Evolutionary conservation across 2,888 invertebrate genomes (phyloP).

Genomic region (Hirtodrosophila duncani): DNA sequence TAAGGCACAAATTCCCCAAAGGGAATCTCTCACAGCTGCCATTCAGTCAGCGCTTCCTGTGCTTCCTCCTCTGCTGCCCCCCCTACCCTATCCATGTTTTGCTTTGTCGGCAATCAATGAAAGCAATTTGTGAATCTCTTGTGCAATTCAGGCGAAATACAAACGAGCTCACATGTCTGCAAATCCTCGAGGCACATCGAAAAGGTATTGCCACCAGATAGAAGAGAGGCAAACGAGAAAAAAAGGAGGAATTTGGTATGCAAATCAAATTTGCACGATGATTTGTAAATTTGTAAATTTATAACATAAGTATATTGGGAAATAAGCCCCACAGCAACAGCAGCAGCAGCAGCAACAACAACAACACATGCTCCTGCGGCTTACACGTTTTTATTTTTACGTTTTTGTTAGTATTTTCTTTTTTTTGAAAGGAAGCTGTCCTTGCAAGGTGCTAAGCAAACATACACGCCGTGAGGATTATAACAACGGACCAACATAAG

Average conservation of each 20-base stretch:
- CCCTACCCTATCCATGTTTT: slow-evolving; percentile 3
- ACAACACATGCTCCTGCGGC: slow-evolving; percentile 7
- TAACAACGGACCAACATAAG: slow-evolving; percentile 25
- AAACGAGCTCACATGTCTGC: slow-evolving; percentile 45
- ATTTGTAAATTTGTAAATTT: slow-evolving; percentile 70
- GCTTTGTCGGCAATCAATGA: slow-evolving; percentile 64
- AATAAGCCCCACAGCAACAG: slow-evolving; percentile 1
- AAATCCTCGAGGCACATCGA: no score
- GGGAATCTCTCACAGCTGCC: slow-evolving; percentile 4
- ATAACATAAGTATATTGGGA: slow-evolving; percentile 27
- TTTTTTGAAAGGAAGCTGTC: neutral
- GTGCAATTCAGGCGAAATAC: slow-evolving; percentile 52
- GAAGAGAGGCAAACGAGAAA: no score
- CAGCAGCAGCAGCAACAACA: slow-evolving; percentile 20
- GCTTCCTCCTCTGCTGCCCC: slow-evolving; percentile 3
- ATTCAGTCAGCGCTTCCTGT: neutral
- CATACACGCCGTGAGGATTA: slow-evolving; percentile 61
- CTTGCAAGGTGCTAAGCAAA: slow-evolving; percentile 60
- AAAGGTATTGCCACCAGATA: slow-evolving; percentile 38
- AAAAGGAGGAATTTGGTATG: slow-evolving; percentile 44
- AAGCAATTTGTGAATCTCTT: slow-evolving; percentile 66
- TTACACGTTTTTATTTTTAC: slow-evolving; percentile 18
- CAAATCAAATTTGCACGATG: slow-evolving; percentile 68
- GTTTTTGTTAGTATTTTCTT: slow-evolving; percentile 9
- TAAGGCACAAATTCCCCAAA: slow-evolving; percentile 36